Evolutionary conservation across 2,797 vertebrate genomes (phyloP).

Genomic region (Geotria australis): DNA sequence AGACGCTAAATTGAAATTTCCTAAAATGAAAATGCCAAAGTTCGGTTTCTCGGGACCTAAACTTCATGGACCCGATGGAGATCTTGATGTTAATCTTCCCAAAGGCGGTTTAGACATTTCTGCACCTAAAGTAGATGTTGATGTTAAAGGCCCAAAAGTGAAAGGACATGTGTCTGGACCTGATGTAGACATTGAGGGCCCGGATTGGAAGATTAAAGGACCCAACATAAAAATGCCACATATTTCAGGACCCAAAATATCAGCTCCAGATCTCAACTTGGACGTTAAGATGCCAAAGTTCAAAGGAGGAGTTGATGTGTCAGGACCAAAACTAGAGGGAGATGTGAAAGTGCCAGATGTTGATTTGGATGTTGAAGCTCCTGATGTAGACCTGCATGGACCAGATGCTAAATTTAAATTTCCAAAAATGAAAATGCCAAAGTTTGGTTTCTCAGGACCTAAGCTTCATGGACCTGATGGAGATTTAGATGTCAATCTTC

Average conservation of each 20-base stretch:
- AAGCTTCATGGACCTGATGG: constrained; percentile 2
- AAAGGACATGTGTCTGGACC: background rate
- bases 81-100: constrained; percentile 1
- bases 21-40: constrained; percentile 4
- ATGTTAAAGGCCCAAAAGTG: background rate
- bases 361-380: no score
- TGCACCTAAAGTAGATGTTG: background rate
- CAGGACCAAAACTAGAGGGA: no score
- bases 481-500: no score
- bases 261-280: no score
- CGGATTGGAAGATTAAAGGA: constrained; percentile 7
- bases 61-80: rapidly evolving
- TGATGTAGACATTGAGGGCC: background rate
- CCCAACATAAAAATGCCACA: constrained; percentile 4
- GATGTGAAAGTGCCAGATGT: no score
- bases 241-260: background rate
- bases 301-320: no score
- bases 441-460: constrained; percentile 2
- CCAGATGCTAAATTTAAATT: no score
- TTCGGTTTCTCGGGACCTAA: constrained; percentile 1
- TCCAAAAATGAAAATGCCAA: background rate
- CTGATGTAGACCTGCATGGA: no score
- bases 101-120: background rate
- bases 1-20: no score
- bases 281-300: no score